A percentile compares a stretch with the other conserved stretches of the same genome.
Conservation (phyloP, 2,888 invertebrate genomes). For the Drosophila atroscutellata region DNA sequence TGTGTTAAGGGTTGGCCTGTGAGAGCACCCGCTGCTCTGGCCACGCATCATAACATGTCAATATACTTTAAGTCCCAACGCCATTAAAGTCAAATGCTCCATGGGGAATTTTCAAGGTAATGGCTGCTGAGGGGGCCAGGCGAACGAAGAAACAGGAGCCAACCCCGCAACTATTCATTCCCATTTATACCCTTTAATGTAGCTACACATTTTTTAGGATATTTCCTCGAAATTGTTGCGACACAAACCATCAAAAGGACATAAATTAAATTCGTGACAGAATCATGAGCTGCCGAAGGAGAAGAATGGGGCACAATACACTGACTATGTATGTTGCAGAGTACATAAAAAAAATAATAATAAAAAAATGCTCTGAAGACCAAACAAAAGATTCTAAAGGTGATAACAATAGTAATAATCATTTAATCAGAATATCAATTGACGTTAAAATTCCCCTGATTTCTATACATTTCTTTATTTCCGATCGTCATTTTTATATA, state of each 20-base stretch:
- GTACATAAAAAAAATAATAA: neutral
- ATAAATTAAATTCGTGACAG: neutral
- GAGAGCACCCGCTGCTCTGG: constrained; percentile 55
- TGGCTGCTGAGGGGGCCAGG: constrained; percentile 41
- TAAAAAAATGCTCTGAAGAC: neutral
- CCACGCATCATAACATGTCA: constrained; percentile 82
- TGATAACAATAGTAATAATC: neutral
- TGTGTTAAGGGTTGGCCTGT: constrained; percentile 13
- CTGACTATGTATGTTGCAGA: neutral
- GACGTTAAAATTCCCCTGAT: neutral
- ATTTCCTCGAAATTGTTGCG: neutral
- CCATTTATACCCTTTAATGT: constrained; percentile 39
- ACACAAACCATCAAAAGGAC: neutral
- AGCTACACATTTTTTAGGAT: neutral
- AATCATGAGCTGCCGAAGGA: neutral
- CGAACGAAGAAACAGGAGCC: constrained; percentile 7
- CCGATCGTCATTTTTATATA: neutral
- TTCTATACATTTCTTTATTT: neutral
- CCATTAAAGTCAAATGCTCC: constrained; percentile 81
- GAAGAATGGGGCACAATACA: neutral
- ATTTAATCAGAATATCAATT: neutral
- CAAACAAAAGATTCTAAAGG: too few species aligned
- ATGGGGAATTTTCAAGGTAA: constrained; percentile 66
- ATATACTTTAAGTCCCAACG: constrained; percentile 68
- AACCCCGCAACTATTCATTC: constrained; percentile 16